A percentile compares a stretch with the other conserved stretches of the same genome.
phyloP scores from a whole-genome alignment of 2,797 vertebrate genomes.

The Neosilurus hyrtlii region DNA sequence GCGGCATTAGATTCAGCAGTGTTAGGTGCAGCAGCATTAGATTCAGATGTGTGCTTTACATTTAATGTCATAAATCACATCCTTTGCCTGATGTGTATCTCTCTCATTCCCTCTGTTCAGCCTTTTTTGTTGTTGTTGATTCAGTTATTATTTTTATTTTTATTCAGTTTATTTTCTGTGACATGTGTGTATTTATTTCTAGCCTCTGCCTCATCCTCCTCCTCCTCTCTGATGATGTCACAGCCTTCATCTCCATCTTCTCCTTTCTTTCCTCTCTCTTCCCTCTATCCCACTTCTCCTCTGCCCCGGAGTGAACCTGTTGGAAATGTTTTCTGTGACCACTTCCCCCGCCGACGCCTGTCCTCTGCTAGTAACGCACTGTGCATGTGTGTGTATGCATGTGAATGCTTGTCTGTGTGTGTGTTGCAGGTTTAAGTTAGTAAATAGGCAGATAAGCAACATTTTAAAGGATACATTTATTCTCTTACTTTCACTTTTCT shows the following conservation, averaged over 20 bases:
- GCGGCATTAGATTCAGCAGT: no score
- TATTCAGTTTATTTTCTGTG: background rate
- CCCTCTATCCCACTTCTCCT: slow-evolving; percentile 73
- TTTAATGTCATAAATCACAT: no score
- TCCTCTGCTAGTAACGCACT: slow-evolving; percentile 62
- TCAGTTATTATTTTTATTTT: background rate
- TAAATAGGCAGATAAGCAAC: no score
- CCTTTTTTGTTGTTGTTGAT: background rate
- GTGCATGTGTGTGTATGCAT: background rate
- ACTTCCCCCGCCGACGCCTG: slow-evolving; percentile 71
- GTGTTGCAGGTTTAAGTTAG: background rate
- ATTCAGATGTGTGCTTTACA: no score
- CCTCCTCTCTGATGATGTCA: slow-evolving; percentile 70
- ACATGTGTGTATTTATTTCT: slow-evolving; percentile 64
- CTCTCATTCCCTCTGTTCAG: background rate
- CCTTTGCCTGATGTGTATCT: no score
- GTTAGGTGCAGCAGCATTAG: no score
- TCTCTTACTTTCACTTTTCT: no score
- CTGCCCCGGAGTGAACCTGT: slow-evolving; percentile 68
- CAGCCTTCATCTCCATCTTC: slow-evolving; percentile 79
- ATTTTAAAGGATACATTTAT: no score
- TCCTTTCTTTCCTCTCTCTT: slow-evolving; percentile 81
- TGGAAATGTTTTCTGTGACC: slow-evolving; percentile 79
- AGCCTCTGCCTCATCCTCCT: slow-evolving; percentile 84
- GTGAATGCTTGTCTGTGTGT: background rate